Conservation (phyloP, 2,113 vertebrate genomes). For the Pipa parva region DNA sequence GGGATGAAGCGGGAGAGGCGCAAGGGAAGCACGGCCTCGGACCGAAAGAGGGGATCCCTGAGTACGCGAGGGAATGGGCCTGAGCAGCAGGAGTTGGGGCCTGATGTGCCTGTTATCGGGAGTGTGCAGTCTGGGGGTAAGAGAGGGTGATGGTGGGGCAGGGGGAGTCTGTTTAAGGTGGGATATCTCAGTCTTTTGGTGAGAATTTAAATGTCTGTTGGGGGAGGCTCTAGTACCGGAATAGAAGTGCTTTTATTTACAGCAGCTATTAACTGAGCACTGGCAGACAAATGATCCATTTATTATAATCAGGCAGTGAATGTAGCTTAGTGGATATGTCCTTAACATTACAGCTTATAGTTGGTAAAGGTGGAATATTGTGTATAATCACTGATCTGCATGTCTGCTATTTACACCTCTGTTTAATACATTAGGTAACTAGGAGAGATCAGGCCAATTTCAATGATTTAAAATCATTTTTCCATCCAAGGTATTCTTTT, state of each 20-base stretch:
- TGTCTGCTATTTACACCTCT: too few relatives aligned
- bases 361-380: too few relatives aligned
- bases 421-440: too few relatives aligned
- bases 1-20: constrained; percentile 69
- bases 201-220: background rate
- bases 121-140: background rate
- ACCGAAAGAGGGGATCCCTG: background rate
- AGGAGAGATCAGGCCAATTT: too few relatives aligned
- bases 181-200: background rate
- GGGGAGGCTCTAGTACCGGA: background rate
- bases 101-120: too few relatives aligned
- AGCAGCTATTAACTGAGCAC: background rate
- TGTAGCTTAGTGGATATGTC: too few relatives aligned
- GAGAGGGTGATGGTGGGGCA: constrained; percentile 24
- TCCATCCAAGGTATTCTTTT: too few relatives aligned
- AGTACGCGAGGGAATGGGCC: constrained; percentile 17
- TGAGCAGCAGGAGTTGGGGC: background rate
- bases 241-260: background rate
- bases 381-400: too few relatives aligned
- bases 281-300: too few relatives aligned
- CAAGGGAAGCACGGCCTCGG: constrained; percentile 52
- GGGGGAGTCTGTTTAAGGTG: background rate
- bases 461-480: too few relatives aligned
- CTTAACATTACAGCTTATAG: too few relatives aligned
- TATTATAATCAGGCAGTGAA: too few relatives aligned